Percentiles rank a stretch among this genome's conserved stretches.
These are phyloP conservation scores for Lanius ludovicianus DNA, from an alignment of 2,113 vertebrate genomes.

Conservation along the genomic window DNA sequence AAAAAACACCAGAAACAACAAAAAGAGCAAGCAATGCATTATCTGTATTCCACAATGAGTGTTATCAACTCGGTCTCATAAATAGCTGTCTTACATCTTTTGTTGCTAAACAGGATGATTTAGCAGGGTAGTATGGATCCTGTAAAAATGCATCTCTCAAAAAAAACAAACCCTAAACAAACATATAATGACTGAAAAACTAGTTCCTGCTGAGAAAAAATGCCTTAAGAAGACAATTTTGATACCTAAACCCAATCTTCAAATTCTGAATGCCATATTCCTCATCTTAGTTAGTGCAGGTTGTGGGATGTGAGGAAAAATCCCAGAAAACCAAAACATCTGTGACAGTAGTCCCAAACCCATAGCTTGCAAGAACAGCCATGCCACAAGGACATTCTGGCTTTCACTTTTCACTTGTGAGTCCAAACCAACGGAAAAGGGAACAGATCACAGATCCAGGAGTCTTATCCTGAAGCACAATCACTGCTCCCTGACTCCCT, in stretches of 20 bases:
- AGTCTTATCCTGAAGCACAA: not conserved
- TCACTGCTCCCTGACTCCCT: not conserved
- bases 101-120: not conserved
- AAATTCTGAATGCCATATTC: not conserved
- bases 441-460: not conserved
- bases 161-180: not conserved
- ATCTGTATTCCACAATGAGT: not conserved
- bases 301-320: not conserved
- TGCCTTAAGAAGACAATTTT: not conserved
- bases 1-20: not conserved
- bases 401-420: not conserved
- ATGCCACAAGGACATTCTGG: not conserved
- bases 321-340: not conserved
- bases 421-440: not conserved
- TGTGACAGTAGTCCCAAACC: not conserved
- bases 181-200: not conserved
- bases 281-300: not conserved
- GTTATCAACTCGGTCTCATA: not conserved
- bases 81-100: not conserved
- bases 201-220: not conserved
- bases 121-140: not conserved
- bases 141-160: not conserved
- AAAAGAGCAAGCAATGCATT: not conserved
- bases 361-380: not conserved
- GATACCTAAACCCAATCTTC: not conserved